Conservation (phyloP, 2,797 vertebrate genomes). For the Jordanella pulchra region DNA sequence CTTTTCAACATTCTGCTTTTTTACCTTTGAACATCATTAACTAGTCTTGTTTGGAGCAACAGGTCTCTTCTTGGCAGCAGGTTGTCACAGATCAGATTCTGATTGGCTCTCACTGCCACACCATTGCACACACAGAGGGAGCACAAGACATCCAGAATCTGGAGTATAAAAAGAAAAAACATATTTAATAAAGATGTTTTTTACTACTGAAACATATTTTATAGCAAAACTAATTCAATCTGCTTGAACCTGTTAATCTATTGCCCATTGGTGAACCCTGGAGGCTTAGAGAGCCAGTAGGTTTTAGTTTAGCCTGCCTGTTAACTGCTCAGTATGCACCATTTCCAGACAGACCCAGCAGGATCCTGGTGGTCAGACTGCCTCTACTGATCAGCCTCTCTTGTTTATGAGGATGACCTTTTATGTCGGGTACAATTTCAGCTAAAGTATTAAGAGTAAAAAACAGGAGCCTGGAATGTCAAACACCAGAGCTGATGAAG, state of each 20-base stretch:
- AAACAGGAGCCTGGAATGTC: conserved; percentile 39
- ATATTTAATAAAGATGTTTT: neutral
- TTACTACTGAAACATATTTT: neutral
- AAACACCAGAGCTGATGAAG: conserved; percentile 19
- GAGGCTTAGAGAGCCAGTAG: no score
- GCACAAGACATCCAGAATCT: conserved; percentile 96
- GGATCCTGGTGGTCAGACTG: conserved; percentile 26
- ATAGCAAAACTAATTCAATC: no score
- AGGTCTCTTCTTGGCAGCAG: conserved; percentile 94
- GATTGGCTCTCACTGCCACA: conserved; percentile 96
- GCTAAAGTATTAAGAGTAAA: conserved; percentile 43
- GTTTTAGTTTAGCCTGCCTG: neutral
- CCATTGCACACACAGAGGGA: conserved; percentile 98
- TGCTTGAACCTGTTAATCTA: no score
- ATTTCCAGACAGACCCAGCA: conserved; percentile 20
- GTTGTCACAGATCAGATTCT: conserved; percentile 97
- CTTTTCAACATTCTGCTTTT: neutral
- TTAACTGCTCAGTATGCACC: conserved; percentile 2
- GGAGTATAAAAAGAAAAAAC: neutral
- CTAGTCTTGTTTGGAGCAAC: conserved; percentile 92
- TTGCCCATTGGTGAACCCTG: no score
- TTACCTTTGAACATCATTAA: conserved; percentile 97
- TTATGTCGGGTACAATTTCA: conserved; percentile 34
- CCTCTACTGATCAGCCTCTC: conserved; percentile 51
- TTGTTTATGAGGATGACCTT: conserved; percentile 54